Evolutionary conservation across 1,140 invertebrate species (phyloP).

Genomic region (Aphaenogaster floridana): DNA sequence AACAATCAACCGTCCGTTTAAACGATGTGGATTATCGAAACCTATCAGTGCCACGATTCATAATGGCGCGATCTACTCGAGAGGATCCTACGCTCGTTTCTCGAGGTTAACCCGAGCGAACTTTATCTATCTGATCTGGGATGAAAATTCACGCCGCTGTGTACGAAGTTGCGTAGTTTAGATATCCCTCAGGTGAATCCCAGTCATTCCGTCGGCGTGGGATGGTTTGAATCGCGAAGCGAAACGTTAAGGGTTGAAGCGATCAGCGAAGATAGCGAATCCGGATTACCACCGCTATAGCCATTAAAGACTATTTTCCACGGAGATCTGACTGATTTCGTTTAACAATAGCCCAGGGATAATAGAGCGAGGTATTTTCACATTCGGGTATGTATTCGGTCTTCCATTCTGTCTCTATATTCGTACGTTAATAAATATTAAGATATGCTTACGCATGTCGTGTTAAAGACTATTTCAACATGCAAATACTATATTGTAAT

Average conservation of each 20-base stretch:
- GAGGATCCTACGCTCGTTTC: background rate
- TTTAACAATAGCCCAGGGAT: conserved; percentile 64
- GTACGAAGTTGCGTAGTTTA: conserved; percentile 30
- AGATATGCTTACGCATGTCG: background rate
- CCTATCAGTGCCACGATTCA: background rate
- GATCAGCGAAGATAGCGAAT: conserved; percentile 61
- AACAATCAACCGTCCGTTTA: conserved; percentile 25
- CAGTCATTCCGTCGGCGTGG: conserved; percentile 33
- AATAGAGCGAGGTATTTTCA: conserved; percentile 54
- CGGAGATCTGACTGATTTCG: conserved; percentile 57
- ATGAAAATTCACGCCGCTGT: conserved; percentile 26
- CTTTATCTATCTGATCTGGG: conserved; percentile 20
- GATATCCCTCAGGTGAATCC: conserved; percentile 28
- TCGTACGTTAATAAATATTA: conserved; percentile 11
- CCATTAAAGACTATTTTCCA: conserved; percentile 67
- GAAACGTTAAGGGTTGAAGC: conserved; percentile 25
- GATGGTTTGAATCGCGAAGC: conserved; percentile 8
- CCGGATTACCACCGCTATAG: conserved; percentile 56
- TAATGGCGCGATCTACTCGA: conserved; percentile 3
- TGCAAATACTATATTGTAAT: background rate
- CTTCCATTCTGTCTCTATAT: background rate
- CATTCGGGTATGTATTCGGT: background rate
- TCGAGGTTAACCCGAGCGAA: background rate
- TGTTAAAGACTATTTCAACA: background rate
- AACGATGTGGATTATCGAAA: conserved; percentile 32